Conservation (phyloP, 1,140 invertebrate species). For the Leptinotarsa defecta region DNA sequence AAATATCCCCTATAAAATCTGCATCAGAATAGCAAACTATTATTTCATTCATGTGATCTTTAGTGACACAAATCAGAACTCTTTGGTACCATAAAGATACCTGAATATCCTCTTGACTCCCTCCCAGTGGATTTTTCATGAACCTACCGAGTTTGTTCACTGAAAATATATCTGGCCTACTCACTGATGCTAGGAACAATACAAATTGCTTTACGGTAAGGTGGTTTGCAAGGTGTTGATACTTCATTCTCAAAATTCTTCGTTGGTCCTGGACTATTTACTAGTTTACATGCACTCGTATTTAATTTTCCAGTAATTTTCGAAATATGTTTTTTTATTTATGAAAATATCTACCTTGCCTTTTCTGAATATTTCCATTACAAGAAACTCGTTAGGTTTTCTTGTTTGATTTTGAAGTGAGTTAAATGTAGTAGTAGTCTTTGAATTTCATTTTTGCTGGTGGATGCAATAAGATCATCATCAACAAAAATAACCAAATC, state of each 20-base stretch:
- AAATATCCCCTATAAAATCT: no score
- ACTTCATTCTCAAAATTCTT: background rate
- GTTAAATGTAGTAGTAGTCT: background rate
- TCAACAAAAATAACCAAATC: background rate
- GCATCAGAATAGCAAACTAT: no score
- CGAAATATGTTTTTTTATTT: background rate
- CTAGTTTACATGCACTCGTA: background rate
- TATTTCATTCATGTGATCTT: no score
- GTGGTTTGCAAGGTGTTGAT: background rate
- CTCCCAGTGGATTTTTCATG: background rate
- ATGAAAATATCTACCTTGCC: background rate
- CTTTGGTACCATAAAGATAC: no score
- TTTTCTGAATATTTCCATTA: background rate
- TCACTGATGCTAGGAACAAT: background rate
- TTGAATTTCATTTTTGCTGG: background rate
- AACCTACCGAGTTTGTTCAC: background rate
- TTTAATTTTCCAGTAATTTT: constrained; percentile 1
- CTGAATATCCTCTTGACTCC: no score
- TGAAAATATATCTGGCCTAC: background rate
- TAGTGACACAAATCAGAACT: no score
- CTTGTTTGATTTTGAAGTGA: background rate
- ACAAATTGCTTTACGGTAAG: background rate
- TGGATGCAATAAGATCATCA: background rate
- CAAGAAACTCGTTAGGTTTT: background rate
- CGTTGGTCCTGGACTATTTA: background rate